Conservation (phyloP, 2,113 vertebrate species). For the Peromyscus leucopus region DNA sequence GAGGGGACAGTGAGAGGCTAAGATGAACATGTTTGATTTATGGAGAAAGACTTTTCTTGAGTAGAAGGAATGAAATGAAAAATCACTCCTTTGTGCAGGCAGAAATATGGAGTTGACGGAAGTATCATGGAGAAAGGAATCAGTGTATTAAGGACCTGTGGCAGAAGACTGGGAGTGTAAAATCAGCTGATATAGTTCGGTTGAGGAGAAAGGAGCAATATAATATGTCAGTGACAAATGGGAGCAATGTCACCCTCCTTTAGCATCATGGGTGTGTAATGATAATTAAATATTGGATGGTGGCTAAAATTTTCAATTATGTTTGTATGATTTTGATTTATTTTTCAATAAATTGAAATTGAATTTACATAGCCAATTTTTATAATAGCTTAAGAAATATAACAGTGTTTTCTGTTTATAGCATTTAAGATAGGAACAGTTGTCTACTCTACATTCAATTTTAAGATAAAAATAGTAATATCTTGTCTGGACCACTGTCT, state of each 20-base stretch:
- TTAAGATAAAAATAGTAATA: slow-evolving; percentile 50
- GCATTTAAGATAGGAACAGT: slow-evolving; percentile 22
- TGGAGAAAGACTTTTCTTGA: neutral
- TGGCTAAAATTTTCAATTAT: slow-evolving; percentile 48
- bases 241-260: neutral
- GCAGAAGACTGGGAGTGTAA: neutral
- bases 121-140: neutral
- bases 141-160: neutral
- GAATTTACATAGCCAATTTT: neutral
- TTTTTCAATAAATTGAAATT: neutral
- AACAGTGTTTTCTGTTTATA: slow-evolving; percentile 55
- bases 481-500: neutral
- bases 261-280: slow-evolving; percentile 13
- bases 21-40: neutral
- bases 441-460: slow-evolving; percentile 35
- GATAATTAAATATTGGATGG: slow-evolving; percentile 51
- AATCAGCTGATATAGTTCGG: neutral
- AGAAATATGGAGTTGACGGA: neutral
- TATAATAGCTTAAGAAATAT: slow-evolving; percentile 58
- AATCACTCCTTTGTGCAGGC: neutral
- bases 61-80: neutral
- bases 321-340: neutral
- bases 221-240: neutral
- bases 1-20: neutral
- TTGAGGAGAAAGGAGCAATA: neutral